phyloP scores from a whole-genome alignment of 2,888 invertebrate genomes.

The Dyspetes luteomarginatus region DNA sequence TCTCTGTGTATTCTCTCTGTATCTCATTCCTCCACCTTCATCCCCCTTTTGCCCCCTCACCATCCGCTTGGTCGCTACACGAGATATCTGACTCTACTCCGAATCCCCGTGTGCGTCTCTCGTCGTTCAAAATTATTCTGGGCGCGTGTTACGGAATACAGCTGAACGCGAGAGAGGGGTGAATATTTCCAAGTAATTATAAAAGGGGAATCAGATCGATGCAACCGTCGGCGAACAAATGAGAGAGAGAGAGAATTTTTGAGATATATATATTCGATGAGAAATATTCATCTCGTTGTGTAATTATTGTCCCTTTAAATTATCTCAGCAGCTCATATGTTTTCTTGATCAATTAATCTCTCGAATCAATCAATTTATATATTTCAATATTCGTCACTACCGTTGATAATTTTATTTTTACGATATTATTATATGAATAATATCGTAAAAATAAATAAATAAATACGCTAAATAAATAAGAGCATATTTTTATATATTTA shows the following conservation, averaged over 20 bases:
- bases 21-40: slow-evolving; percentile 30
- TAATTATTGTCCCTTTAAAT: background rate
- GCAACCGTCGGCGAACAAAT: background rate
- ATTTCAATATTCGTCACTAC: too few relatives aligned
- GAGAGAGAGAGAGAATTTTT: background rate
- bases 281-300: background rate
- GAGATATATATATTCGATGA: background rate
- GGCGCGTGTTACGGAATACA: slow-evolving; percentile 60
- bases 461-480: too few relatives aligned
- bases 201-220: background rate
- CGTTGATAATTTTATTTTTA: too few relatives aligned
- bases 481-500: too few relatives aligned
- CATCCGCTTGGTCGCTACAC: slow-evolving; percentile 4
- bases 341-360: too few relatives aligned
- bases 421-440: too few relatives aligned
- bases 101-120: slow-evolving; percentile 9
- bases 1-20: slow-evolving; percentile 10
- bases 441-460: too few relatives aligned
- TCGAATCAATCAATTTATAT: too few relatives aligned
- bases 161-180: slow-evolving; percentile 8
- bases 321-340: too few relatives aligned
- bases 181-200: slow-evolving; percentile 59
- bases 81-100: slow-evolving; percentile 38
- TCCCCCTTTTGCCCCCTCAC: slow-evolving; percentile 6
- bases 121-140: slow-evolving; percentile 77